These are phyloP conservation scores for Ceratina australensis DNA, from an alignment of 1,140 invertebrate genomes.

Conservation along the genomic window DNA sequence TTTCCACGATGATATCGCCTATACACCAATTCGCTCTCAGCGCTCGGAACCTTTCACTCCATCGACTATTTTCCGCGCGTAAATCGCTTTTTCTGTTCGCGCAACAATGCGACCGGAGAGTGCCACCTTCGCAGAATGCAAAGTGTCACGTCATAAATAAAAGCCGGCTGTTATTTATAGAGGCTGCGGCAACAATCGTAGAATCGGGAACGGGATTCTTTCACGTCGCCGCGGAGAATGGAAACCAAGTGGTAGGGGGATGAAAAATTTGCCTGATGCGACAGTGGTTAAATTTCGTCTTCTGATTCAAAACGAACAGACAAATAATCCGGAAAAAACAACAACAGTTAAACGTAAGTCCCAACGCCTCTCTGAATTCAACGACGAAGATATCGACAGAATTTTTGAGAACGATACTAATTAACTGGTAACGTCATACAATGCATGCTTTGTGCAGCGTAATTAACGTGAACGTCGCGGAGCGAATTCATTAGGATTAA, in stretches of 20 bases:
- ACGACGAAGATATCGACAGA: too few species aligned
- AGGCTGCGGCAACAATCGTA: slow-evolving; percentile 20
- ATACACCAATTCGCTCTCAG: slow-evolving; percentile 5
- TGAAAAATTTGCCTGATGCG: background rate
- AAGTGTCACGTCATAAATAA: slow-evolving; percentile 31
- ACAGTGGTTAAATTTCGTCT: slow-evolving; percentile 6
- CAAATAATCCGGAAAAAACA: background rate
- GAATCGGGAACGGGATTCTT: slow-evolving; percentile 2
- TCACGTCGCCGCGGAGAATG: background rate
- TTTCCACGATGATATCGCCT: background rate
- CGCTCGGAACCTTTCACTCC: slow-evolving; percentile 8
- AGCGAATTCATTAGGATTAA: too few species aligned
- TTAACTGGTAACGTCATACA: too few species aligned
- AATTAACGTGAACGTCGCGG: too few species aligned
- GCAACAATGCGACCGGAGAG: slow-evolving; percentile 23
- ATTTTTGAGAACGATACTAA: too few species aligned
- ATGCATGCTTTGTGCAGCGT: too few species aligned
- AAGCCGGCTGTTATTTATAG: slow-evolving; percentile 27
- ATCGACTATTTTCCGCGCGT: background rate
- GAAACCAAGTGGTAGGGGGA: background rate
- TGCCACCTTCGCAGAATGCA: slow-evolving; percentile 30
- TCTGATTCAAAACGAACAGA: background rate
- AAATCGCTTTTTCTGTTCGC: slow-evolving; percentile 9
- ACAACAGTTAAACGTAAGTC: too few species aligned
- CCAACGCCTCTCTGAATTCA: too few species aligned